Evolutionary conservation across 2,113 vertebrate species (phyloP).

Genomic region (Chionis minor): DNA sequence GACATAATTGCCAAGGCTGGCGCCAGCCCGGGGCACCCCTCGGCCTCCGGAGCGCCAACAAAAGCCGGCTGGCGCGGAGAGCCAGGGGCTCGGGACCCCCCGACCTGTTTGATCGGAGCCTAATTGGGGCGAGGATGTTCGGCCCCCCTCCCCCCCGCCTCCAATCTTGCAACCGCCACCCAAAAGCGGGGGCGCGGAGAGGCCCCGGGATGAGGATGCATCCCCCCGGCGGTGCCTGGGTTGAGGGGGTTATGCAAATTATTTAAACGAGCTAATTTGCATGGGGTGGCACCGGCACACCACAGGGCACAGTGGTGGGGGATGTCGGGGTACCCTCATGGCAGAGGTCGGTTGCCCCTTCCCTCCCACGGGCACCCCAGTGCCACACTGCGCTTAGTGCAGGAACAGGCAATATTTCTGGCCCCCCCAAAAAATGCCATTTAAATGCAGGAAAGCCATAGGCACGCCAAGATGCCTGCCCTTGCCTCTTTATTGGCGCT

Average conservation of each 20-base stretch:
- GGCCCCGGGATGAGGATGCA: neutral
- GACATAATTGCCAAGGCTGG: conserved; percentile 78
- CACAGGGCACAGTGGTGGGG: fast-evolving
- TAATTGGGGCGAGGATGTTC: conserved; percentile 8
- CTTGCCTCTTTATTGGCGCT: neutral
- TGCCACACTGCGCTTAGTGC: fast-evolving
- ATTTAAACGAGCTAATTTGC: neutral
- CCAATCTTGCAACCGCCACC: neutral
- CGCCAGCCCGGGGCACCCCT: conserved; percentile 73
- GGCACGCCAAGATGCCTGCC: fast-evolving
- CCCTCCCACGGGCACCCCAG: fast-evolving
- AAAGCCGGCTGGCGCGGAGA: neutral
- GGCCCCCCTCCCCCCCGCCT: too few relatives aligned
- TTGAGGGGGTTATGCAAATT: fast-evolving
- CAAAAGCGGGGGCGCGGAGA: neutral
- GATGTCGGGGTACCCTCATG: fast-evolving
- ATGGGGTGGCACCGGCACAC: fast-evolving
- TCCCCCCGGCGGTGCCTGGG: neutral
- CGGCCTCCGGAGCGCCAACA: conserved; percentile 36
- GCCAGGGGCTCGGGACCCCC: neutral
- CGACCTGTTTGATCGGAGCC: neutral
- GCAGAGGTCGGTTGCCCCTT: fast-evolving
- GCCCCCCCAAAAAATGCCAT: fast-evolving
- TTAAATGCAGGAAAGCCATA: fast-evolving
- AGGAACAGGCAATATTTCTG: neutral